Base-by-base conservation (phyloP, 2,888 invertebrate species). In the Adineta ricciae region DNA sequence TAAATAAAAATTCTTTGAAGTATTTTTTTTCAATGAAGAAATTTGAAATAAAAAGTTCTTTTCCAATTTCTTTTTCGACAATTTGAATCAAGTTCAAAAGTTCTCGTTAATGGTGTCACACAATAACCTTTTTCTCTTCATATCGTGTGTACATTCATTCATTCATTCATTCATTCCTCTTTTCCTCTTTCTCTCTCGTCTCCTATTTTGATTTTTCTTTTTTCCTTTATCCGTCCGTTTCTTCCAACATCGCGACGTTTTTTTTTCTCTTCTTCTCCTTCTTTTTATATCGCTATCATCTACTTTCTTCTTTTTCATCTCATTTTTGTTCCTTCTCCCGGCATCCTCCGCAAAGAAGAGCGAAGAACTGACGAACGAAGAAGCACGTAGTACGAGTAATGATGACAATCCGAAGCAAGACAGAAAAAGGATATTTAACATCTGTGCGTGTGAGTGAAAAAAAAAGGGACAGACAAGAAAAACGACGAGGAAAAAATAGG, bases 371-470 rank as follows among this genome's bases (percentile, higher is more conserved):
- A 64, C 64, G 64, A 64, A 64, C 64, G 64, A 64, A 64, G 64
- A 64, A 64, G 64, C 32, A 64, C 32, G 32, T 64, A 64, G 32
- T 32, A 14, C 32, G 16, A 64, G 32, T 64, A 32, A 36, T 64
- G 64, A 64, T 64, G 64, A 64, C 64, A 64, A 27, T 64, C 64
- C 19, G 64, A 32, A 64, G 32, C 32, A 64, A 64, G 64, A 16
- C 64, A 64, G 64, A 64, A 64, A 64, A 64, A 64, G 64, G 64
- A 64, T 64, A 64, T 64, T 64, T 64, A 64, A 64, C 64, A 64
- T 64, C 64, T 64, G 64, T 64, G 64, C 64, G 27, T 32, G 64
- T 27, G 64, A 64, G 64, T 64, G 64, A 64, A 64, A 64, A 46
- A 46, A 46, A 46, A 46, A 64, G 64, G 64, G 64, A 64, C 64